Percentiles rank a stretch among this genome's conserved stretches.
Conservation (phyloP, 2,888 invertebrate species). For the Morinoia aosen region DNA sequence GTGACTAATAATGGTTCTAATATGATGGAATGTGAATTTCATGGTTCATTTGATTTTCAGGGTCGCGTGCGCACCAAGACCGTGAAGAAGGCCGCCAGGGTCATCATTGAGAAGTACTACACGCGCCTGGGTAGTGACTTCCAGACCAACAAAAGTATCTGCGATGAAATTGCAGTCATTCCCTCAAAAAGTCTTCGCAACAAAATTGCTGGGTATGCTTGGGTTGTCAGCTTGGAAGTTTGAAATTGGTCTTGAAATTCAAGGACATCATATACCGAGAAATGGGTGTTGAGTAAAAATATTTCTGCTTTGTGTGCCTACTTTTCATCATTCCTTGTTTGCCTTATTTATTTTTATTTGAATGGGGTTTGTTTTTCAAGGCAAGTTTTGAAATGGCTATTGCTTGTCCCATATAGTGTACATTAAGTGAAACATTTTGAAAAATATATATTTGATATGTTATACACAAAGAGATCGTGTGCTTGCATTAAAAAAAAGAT, state of each 20-base stretch:
- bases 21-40: background rate
- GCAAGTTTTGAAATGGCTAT: too few species aligned
- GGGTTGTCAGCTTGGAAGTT: background rate
- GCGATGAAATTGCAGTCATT: constrained; percentile 99
- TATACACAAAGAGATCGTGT: too few species aligned
- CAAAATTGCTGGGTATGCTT: constrained; percentile 95
- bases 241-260: background rate
- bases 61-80: constrained; percentile 99
- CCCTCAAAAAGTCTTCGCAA: constrained; percentile 98
- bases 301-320: background rate
- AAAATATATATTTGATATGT: too few species aligned
- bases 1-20: too few species aligned
- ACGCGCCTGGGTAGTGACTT: constrained; percentile 97
- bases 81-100: constrained; percentile 98
- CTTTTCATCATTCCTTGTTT: too few species aligned
- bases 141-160: constrained; percentile 99
- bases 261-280: background rate
- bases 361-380: too few species aligned
- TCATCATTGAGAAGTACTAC: constrained; percentile 99
- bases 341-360: too few species aligned
- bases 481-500: too few species aligned
- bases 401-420: too few species aligned
- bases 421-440: too few species aligned
- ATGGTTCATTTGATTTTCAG: constrained; percentile 71
- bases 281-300: background rate